Evolutionary conservation across 92 coral and sea anemone species (phyloP), one percentile per base, ranked within the genome.

Genomic region (Zoanthus sansibaricus): DNA sequence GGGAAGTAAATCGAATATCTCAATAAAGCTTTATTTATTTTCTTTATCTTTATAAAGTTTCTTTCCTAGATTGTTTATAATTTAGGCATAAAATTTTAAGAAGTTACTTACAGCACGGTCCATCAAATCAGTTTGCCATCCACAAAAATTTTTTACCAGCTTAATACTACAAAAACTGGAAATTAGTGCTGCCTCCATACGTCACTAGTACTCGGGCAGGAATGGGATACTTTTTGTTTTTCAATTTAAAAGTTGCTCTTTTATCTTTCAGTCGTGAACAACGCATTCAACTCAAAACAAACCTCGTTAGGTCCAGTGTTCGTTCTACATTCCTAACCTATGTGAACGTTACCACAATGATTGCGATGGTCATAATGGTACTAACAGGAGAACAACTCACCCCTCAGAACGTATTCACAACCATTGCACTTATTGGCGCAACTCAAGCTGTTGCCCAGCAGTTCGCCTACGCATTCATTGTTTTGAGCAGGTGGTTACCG

Each of bases 401-500:
- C 6, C 83, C 83, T 31, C 83, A 77, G 32, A 56, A 17, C 9
- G 70, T 77, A 11, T 77, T 77, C 69, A 77, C 83, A 21, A 77
- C 83, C 30, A 58, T 77, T 31, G 48, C 83, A 6, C 66, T 77
- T 44, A 21, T 77, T 10, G 83, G 70, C 15, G 12, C 83, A 20
- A 77, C 70, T 15, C 32, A 77, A 15, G 68, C 83, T 9, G 49
- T 77, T 2, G 47, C 83, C 12, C 83, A 77, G 37, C 83, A 77
- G 51, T 77, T 55, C 21, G 83, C 83, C 48, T 58, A 56, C 70
- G 83, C 83, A 4, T 56, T 56, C 15, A 77, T 77, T 13, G 83
- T 77, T 14, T 51, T 77, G 12, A 77, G 83, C 69, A 56, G 83
- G 15, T 77, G 69, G 71, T 13, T 55, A 15, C 83, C 83, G 7